Conservation (phyloP, 1,140 invertebrate species). For the Heterodera carotae region DNA sequence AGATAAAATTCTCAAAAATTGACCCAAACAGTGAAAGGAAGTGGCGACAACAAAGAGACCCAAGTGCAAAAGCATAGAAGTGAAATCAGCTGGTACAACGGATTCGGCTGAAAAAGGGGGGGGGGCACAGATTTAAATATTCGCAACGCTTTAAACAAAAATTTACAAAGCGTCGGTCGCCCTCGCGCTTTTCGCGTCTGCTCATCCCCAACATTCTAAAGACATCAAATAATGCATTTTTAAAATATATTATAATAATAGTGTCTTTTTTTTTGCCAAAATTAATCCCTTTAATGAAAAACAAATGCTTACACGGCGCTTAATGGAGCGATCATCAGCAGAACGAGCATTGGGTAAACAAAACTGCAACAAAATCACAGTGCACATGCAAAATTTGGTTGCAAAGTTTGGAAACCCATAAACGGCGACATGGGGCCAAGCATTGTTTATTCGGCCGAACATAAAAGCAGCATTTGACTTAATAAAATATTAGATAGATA, state of each 20-base stretch:
- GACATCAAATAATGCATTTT: too few relatives aligned
- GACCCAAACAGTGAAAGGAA: slow-evolving; percentile 62
- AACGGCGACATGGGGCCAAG: slow-evolving; percentile 53
- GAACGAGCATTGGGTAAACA: slow-evolving; percentile 62
- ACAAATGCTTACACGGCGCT: slow-evolving; percentile 38
- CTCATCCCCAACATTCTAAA: slow-evolving; percentile 61
- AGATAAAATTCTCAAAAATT: not conserved
- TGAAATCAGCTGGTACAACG: slow-evolving; percentile 65
- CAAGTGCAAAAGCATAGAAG: slow-evolving; percentile 62
- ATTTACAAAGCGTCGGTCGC: slow-evolving; percentile 43
- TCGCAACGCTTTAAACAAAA: not conserved
- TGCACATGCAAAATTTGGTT: slow-evolving; percentile 37
- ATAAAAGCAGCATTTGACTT: slow-evolving; percentile 61
- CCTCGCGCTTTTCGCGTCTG: slow-evolving; percentile 63
- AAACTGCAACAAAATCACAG: slow-evolving; percentile 15
- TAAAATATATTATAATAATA: too few relatives aligned
- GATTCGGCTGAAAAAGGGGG: slow-evolving; percentile 56
- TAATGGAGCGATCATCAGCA: slow-evolving; percentile 58
- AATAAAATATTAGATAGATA: too few relatives aligned
- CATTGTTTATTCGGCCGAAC: slow-evolving; percentile 58
- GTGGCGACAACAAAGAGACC: slow-evolving; percentile 58
- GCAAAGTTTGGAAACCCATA: slow-evolving; percentile 46
- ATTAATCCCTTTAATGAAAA: not conserved
- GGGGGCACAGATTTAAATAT: not conserved
- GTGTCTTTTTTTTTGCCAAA: too few relatives aligned